These are phyloP conservation scores for Festucalex cinctus DNA, from an alignment of 2,113 vertebrate species.

Conservation along the genomic window DNA sequence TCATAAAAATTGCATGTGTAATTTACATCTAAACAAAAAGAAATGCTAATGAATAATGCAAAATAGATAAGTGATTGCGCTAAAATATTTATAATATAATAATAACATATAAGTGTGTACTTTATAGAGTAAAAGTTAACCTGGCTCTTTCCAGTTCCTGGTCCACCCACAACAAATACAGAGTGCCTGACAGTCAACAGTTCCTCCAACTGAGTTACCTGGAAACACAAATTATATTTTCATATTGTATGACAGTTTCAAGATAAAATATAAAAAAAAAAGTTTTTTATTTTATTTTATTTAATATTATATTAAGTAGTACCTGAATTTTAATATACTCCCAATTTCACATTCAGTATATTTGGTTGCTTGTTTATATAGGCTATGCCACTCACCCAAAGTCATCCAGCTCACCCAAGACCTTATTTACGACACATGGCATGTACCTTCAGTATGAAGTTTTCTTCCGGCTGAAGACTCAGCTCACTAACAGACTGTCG, in stretches of 20 bases:
- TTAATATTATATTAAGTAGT: too few relatives aligned
- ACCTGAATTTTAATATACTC: too few relatives aligned
- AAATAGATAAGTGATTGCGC: not conserved
- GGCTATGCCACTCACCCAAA: too few relatives aligned
- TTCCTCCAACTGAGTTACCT: constrained; percentile 76
- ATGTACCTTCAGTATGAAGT: constrained; percentile 83
- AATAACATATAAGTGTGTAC: not conserved
- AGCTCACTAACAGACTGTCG: constrained; percentile 74
- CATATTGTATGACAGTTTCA: not conserved
- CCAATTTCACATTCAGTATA: too few relatives aligned
- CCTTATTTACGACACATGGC: too few relatives aligned
- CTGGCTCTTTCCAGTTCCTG: constrained; percentile 75
- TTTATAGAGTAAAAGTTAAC: constrained; percentile 29
- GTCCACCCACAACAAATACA: constrained; percentile 75
- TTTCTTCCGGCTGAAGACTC: constrained; percentile 80
- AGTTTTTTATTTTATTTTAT: too few relatives aligned
- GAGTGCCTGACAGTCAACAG: constrained; percentile 73
- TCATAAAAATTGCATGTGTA: not conserved
- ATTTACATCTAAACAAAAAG: not conserved
- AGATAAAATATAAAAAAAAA: too few relatives aligned
- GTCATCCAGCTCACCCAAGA: too few relatives aligned
- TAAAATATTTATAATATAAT: not conserved
- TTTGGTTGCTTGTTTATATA: too few relatives aligned
- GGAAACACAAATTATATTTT: not conserved
- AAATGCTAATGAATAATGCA: not conserved